Conservation (phyloP, 2,888 invertebrate genomes). For the Eupithecia insigniata region DNA sequence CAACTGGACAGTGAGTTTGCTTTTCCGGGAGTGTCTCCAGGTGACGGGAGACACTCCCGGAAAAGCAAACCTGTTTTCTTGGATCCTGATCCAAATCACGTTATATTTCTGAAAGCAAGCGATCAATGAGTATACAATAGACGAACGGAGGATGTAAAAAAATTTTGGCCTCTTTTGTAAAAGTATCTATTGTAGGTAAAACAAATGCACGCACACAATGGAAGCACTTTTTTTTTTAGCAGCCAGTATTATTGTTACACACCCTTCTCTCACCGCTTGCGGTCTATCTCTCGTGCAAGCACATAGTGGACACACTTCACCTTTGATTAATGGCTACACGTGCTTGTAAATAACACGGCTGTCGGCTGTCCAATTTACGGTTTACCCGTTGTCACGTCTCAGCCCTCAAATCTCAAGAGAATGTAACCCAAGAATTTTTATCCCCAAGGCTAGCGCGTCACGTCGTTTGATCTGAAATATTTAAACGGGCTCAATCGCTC, state of each 20-base stretch:
- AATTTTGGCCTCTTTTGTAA: neutral
- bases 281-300: neutral
- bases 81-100: no score
- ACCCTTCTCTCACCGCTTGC: neutral
- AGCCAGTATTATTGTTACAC: neutral
- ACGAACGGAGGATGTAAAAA: neutral
- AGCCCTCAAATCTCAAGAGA: slow-evolving; percentile 17
- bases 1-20: no score
- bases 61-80: no score
- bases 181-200: neutral
- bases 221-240: neutral
- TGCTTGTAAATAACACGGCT: slow-evolving; percentile 11
- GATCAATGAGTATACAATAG: no score
- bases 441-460: slow-evolving; percentile 17
- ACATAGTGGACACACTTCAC: neutral
- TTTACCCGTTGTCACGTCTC: slow-evolving; percentile 24
- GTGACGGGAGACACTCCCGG: no score
- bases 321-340: neutral
- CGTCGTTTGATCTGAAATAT: slow-evolving; percentile 37
- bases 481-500: slow-evolving; percentile 24
- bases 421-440: slow-evolving; percentile 12
- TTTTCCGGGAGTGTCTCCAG: no score
- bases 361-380: slow-evolving; percentile 5
- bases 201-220: neutral
- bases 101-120: no score